Evolutionary conservation across 2,888 invertebrate genomes (phyloP).

Genomic region (Phoronis australis): DNA sequence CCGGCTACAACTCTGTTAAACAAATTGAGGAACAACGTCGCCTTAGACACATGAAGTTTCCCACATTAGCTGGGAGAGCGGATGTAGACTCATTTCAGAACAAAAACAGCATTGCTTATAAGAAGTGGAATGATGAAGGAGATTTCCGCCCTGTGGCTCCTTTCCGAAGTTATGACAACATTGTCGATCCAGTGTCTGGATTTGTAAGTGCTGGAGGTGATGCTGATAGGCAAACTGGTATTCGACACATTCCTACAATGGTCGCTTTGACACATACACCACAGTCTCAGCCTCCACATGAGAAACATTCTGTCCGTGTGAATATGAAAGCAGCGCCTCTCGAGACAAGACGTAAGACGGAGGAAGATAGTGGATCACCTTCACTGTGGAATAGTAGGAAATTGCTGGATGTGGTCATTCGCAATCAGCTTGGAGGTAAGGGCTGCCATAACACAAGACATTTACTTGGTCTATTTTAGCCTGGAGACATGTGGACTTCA

Average conservation of each 20-base stretch:
- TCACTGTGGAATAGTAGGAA: slow-evolving; percentile 44
- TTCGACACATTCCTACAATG: slow-evolving; percentile 30
- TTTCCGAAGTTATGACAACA: slow-evolving; percentile 40
- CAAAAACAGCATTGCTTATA: slow-evolving; percentile 19
- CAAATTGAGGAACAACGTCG: slow-evolving; percentile 39
- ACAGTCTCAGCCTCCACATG: slow-evolving; percentile 29
- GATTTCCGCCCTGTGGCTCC: slow-evolving; percentile 38
- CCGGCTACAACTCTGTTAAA: slow-evolving; percentile 29
- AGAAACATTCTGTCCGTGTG: slow-evolving; percentile 29
- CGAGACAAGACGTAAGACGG: slow-evolving; percentile 32
- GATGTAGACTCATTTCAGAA: slow-evolving; percentile 40
- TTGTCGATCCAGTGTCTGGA: slow-evolving; percentile 47
- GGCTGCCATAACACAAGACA: too few relatives aligned
- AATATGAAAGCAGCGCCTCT: slow-evolving; percentile 29
- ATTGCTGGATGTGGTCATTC: slow-evolving; percentile 36
- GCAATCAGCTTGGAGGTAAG: slow-evolving; percentile 43
- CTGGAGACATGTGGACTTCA: too few relatives aligned
- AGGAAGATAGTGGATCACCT: slow-evolving; percentile 38
- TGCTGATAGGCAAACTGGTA: slow-evolving; percentile 40
- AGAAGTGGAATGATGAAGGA: slow-evolving; percentile 42
- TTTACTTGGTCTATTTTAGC: too few relatives aligned
- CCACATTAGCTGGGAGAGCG: slow-evolving; percentile 29
- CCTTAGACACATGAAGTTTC: slow-evolving; percentile 43
- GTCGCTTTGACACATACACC: slow-evolving; percentile 39
- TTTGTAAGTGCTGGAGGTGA: slow-evolving; percentile 48